Percentiles rank a stretch among this genome's conserved stretches.
Evolutionary conservation across 2,797 vertebrate genomes (phyloP).

Genomic region (Spinibarbus caldwelli): DNA sequence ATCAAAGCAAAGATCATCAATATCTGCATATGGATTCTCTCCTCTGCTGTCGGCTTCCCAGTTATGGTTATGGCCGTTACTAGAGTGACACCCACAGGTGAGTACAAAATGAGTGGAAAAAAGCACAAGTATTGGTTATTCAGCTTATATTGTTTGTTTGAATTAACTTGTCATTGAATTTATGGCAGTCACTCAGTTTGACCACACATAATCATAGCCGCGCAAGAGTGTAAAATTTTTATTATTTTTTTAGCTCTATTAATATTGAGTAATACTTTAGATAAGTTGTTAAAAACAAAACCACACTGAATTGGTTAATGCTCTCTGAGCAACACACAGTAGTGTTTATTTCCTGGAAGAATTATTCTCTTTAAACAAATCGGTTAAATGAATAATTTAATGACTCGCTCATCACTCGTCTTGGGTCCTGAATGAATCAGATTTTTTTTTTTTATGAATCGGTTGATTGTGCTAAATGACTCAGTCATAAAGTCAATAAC

Average conservation of each 20-base stretch:
- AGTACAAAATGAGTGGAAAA: slow-evolving; percentile 32
- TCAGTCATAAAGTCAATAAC: background rate
- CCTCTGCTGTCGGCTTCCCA: slow-evolving; percentile 90
- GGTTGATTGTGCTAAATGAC: background rate
- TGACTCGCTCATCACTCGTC: too few species aligned
- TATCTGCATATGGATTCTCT: slow-evolving; percentile 94
- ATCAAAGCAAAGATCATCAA: slow-evolving; percentile 96
- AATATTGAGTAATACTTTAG: background rate
- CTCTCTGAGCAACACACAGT: background rate
- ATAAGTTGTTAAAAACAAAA: background rate
- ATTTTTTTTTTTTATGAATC: background rate
- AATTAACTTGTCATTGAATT: background rate
- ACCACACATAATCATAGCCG: background rate
- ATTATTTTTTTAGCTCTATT: background rate
- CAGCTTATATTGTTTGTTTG: background rate
- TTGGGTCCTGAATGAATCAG: background rate
- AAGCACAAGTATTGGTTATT: background rate
- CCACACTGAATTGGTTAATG: background rate
- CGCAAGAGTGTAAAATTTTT: background rate
- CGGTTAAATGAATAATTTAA: background rate
- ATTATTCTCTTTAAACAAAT: background rate
- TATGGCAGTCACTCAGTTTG: background rate
- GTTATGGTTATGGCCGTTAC: slow-evolving; percentile 95
- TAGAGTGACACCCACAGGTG: slow-evolving; percentile 76
- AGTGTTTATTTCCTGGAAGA: background rate